phyloP scores from a whole-genome alignment of 2,797 vertebrate genomes.

The Gymnopithys bicolor region DNA sequence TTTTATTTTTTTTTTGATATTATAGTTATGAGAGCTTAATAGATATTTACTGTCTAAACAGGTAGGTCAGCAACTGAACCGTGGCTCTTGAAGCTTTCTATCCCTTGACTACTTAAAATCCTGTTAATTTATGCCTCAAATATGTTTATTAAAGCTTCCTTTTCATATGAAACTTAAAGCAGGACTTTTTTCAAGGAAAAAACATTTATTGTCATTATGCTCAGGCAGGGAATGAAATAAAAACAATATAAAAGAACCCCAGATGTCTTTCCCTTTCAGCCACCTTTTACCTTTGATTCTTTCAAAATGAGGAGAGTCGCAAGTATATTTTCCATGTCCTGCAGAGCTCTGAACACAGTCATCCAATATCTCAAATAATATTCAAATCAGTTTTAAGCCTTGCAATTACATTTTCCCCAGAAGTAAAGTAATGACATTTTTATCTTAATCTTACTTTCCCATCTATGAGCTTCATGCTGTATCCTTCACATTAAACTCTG shows the following conservation, averaged over 20 bases:
- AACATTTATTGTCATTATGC: rapidly evolving
- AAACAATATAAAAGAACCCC: not conserved
- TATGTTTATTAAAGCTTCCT: not conserved
- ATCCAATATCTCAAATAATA: slow-evolving; percentile 33
- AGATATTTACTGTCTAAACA: not conserved
- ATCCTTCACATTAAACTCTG: slow-evolving; percentile 27
- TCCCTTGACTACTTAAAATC: not conserved
- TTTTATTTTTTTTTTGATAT: not conserved
- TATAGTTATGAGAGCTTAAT: not conserved
- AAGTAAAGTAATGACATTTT: slow-evolving; percentile 47
- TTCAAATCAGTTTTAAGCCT: slow-evolving; percentile 34
- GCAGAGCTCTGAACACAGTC: not conserved
- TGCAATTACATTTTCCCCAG: slow-evolving; percentile 39
- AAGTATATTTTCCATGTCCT: not conserved
- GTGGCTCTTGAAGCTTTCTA: not conserved
- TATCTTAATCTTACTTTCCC: slow-evolving; percentile 45
- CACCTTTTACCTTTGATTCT: not conserved
- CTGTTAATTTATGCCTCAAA: not conserved
- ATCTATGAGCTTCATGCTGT: slow-evolving; percentile 16
- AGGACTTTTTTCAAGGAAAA: not conserved
- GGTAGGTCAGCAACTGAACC: not conserved
- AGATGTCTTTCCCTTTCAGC: not conserved
- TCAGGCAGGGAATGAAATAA: not conserved
- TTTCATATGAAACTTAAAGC: not conserved
- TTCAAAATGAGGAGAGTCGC: not conserved